Base-by-base conservation (phyloP, 2,888 invertebrate genomes). In the Cephus pulcher region DNA sequence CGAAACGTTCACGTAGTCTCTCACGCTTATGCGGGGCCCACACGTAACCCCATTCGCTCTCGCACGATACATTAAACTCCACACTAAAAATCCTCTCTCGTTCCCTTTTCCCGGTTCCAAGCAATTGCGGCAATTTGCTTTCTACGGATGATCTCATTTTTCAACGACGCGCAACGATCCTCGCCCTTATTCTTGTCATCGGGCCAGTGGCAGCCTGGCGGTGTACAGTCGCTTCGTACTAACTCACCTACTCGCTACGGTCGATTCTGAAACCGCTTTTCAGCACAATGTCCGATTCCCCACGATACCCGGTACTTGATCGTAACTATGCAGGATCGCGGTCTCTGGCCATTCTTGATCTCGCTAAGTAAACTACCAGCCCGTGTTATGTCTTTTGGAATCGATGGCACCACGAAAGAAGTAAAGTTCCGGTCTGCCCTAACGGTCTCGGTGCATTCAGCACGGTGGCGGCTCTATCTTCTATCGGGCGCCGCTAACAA, bases 401-500 rank as follows among this genome's bases (percentile, higher is more conserved):
- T 23, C 56, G 56, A 56, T 56, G 9, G 56, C 56, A 9, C 23
- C 9, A 0, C 56, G 56, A 56, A 56, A 23, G 23, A 56, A 56
- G 9, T 56, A 56, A 23, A 56, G 56, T 56, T 56, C 56, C 56
- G 56, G 56, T 56, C 56, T 23, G 9, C 2, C 23, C 23, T 56
- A 56, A 56, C 56, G 56, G 56, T 56, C 56, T 56, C 23, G 56
- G 23, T 15, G 56, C 9, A 56, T 56, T 15, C 56, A 56, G 56
- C 56, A 56, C 56, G 56, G 71, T 71, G 33, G 71, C 80, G 73
- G 73, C 83, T 83, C 81, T 83, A 84, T 85, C 85, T 84, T 80
- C 81, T 84, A 84, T 83, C 84, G 82, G 81, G 81, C 74, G 82
- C 81, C 84, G 83, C 86, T 88, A 89, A 89, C 88, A 88, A 85